Percentiles rank a stretch among this genome's conserved stretches.
These are phyloP conservation scores for Cherax quadricarinatus DNA, from an alignment of 1,140 invertebrate genomes.

Conservation along the genomic window DNA sequence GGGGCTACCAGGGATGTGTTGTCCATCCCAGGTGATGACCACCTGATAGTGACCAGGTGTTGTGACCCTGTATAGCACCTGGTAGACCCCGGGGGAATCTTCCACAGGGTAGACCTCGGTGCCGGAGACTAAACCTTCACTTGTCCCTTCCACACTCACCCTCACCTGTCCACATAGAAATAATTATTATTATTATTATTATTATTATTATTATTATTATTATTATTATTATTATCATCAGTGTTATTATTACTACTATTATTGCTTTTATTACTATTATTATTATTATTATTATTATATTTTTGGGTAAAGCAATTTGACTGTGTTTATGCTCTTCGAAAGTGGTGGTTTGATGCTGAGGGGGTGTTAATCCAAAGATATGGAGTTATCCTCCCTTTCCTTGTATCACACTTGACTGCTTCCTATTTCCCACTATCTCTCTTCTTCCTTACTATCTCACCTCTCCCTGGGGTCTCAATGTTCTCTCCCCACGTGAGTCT, in stretches of 20 bases:
- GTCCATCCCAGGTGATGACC: slow-evolving; percentile 22
- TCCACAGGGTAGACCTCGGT: slow-evolving; percentile 46
- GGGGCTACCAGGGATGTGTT: slow-evolving; percentile 39
- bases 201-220: not conserved
- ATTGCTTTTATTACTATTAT: too few species aligned
- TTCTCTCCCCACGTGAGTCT: too few species aligned
- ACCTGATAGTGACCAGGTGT: slow-evolving; percentile 17
- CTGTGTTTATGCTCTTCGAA: too few species aligned
- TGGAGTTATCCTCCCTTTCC: too few species aligned
- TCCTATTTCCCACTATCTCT: too few species aligned
- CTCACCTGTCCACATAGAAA: slow-evolving; percentile 4
- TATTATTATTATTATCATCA: too few species aligned
- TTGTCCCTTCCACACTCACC: slow-evolving; percentile 37
- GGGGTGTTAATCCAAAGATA: too few species aligned
- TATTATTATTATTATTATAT: too few species aligned
- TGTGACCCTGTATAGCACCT: slow-evolving; percentile 25
- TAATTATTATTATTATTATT: not conserved
- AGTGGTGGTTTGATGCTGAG: too few species aligned
- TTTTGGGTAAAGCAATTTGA: too few species aligned
- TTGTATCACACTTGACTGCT: too few species aligned
- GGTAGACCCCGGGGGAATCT: not conserved
- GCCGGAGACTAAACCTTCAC: slow-evolving; percentile 12
- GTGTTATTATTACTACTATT: too few species aligned
- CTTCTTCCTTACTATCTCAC: not conserved
- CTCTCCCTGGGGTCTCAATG: not conserved